Evolutionary conservation across 2,797 vertebrate genomes (phyloP).

Genomic region (Acanthornis magna): DNA sequence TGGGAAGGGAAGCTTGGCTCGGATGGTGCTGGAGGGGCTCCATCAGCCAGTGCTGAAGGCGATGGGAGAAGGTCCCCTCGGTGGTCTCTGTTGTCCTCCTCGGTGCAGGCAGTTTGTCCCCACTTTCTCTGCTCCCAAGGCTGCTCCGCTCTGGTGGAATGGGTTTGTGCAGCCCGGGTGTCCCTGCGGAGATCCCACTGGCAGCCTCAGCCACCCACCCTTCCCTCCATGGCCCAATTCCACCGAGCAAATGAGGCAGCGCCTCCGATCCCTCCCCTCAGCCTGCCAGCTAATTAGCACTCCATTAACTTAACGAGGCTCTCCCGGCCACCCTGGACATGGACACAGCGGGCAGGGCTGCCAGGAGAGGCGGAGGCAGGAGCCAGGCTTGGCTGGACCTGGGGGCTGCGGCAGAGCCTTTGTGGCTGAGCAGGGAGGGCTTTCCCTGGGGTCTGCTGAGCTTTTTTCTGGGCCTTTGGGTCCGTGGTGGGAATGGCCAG

Average conservation of each 20-base stretch:
- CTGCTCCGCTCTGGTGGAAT: accelerated
- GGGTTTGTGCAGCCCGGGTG: background rate
- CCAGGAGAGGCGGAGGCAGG: background rate
- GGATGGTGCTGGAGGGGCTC: background rate
- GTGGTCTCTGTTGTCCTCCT: background rate
- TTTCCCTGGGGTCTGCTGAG: background rate
- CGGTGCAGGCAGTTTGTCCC: background rate
- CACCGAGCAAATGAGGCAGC: constrained; percentile 55
- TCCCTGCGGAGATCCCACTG: background rate
- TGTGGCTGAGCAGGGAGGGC: background rate
- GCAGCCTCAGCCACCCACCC: background rate
- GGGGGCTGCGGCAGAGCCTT: background rate
- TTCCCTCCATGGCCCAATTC: constrained; percentile 54
- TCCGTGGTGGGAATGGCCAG: accelerated
- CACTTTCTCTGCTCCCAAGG: accelerated
- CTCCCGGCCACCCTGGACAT: background rate
- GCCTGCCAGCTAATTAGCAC: constrained; percentile 69
- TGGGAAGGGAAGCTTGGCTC: background rate
- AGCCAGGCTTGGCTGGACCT: background rate
- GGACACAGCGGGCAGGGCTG: background rate
- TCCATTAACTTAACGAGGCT: constrained; percentile 70
- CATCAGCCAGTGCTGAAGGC: background rate
- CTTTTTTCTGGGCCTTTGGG: background rate
- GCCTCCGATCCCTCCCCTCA: constrained; percentile 20
- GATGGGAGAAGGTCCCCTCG: background rate